A percentile compares a stretch with the other conserved stretches of the same genome.
phyloP scores from a whole-genome alignment of 2,113 vertebrate genomes.

The Perca fluviatilis region DNA sequence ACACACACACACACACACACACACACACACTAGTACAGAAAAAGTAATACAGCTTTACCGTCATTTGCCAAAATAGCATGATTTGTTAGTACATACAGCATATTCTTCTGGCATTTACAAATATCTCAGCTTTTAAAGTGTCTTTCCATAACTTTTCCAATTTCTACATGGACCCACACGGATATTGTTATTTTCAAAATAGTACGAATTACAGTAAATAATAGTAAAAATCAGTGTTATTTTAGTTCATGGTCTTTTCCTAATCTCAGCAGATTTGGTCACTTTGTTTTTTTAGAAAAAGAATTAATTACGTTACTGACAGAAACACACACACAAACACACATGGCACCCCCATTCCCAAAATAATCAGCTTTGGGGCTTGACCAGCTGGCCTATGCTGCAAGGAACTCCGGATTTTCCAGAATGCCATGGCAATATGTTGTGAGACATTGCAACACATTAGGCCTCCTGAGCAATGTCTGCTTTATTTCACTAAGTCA shows the following conservation, averaged over 20 bases:
- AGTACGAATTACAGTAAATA: not conserved
- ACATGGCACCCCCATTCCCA: constrained; percentile 28
- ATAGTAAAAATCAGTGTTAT: not conserved
- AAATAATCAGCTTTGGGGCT: constrained; percentile 74
- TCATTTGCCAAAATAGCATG: not conserved
- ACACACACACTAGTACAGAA: not conserved
- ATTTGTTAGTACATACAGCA: not conserved
- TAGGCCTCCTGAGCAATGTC: constrained; percentile 6
- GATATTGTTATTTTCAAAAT: not conserved
- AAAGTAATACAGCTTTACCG: not conserved
- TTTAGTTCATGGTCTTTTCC: not conserved
- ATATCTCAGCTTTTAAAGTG: not conserved
- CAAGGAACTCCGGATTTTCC: constrained; percentile 53
- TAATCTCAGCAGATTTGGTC: not conserved
- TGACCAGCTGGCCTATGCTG: constrained; percentile 56
- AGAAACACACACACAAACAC: not conserved
- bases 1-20: not conserved
- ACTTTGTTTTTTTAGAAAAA: not conserved
- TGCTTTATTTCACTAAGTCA: not conserved
- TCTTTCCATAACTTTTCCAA: not conserved
- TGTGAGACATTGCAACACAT: constrained; percentile 29
- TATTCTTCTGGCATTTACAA: not conserved
- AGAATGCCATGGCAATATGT: constrained; percentile 20
- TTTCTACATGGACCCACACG: not conserved
- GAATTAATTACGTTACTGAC: not conserved